Evolutionary conservation across 2,888 invertebrate genomes (phyloP).

Genomic region (Liposcelis brunnea): DNA sequence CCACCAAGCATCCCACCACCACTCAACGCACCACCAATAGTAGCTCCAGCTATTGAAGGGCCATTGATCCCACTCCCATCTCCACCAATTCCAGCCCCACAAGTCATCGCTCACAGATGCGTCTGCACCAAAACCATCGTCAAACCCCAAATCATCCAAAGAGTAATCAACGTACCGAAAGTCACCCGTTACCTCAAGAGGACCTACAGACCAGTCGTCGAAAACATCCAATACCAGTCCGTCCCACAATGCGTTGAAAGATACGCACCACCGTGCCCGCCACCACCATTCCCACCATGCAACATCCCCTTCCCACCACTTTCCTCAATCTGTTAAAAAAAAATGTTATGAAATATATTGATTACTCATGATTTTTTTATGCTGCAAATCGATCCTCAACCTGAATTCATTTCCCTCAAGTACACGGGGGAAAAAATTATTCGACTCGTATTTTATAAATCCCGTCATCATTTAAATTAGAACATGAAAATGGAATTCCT

Average conservation of each 20-base stretch:
- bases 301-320: no score
- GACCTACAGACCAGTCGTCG: background rate
- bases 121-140: slow-evolving; percentile 6
- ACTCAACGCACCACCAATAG: background rate
- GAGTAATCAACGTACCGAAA: background rate
- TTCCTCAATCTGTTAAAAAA: no score
- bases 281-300: background rate
- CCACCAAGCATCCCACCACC: background rate
- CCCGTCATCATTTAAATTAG: no score
- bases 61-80: slow-evolving; percentile 1
- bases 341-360: no score
- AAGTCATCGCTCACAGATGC: background rate
- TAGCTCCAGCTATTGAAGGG: background rate
- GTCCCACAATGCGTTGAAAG: background rate
- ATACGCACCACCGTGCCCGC: background rate
- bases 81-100: background rate
- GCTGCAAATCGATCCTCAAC: no score
- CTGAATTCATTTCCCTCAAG: no score
- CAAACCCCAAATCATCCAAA: background rate
- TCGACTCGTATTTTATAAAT: no score
- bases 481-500: no score
- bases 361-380: no score
- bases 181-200: slow-evolving; percentile 3
- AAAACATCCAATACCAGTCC: background rate
- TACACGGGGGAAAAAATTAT: no score